Evolutionary conservation across 1,140 invertebrate genomes (phyloP), one percentile per base, ranked within the genome.

Genomic region (Eueides isabella): DNA sequence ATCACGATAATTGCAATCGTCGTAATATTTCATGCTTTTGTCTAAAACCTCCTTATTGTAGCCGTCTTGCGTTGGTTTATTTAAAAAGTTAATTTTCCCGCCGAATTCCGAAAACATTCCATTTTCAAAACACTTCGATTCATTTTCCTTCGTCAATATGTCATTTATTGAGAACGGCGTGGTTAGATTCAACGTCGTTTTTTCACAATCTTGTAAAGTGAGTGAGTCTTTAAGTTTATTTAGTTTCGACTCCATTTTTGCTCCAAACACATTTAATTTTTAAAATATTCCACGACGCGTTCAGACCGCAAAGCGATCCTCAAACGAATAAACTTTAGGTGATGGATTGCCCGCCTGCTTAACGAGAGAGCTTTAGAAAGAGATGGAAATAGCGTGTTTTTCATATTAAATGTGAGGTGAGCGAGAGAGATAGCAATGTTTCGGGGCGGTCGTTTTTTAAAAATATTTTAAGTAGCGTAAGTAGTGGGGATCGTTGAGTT

Each of bases 131-230:
- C 88, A 88, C 76, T 89, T 91, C 64, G 85, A 75, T 67, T 92
- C 87, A 64, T 90, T 89, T 70, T 92, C 89, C 74, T 94, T 94
- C 41, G 95, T 97, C 68, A 97, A 89, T 83, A 97, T 97, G 77
- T 97, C 96, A 76, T 96, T 96, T 75, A 97, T 96, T 67, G 96
- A 96, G 86, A 97, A 97, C 16, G 96, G 96, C 9, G 96, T 97
- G 3, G 92, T 88, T 61, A 91, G 76, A 84, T 83, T 90, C 28
- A 90, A 80, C 82, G 83, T 88, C 14, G 88, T 89, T 71, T 92
- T 92, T 70, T 92, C 90, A 82, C 88, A 87, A 2, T 92, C 88
- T 80, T 89, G 86, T 41, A 90, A 83, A n/a, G 77, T 82, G 48
- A 87, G 65, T 1, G 83, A 70, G 61, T 90, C 85, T 75, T 85